A percentile compares a stretch with the other conserved stretches of the same genome.
Evolutionary conservation across 2,888 invertebrate species (phyloP).

Genomic region (Amphipyra tragopoginis): DNA sequence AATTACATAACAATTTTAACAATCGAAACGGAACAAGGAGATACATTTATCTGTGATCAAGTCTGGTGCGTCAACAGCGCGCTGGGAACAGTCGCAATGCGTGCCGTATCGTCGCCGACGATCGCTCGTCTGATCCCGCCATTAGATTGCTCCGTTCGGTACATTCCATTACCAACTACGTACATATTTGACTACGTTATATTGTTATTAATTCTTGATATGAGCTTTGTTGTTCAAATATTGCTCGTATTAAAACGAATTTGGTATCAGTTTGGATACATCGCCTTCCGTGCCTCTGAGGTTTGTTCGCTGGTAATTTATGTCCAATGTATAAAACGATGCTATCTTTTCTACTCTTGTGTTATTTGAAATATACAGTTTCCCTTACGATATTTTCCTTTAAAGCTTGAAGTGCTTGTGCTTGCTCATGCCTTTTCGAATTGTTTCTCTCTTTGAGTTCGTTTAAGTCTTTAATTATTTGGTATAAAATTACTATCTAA

Average conservation of each 20-base stretch:
- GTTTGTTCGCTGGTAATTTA: slow-evolving; percentile 49
- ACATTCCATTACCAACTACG: slow-evolving; percentile 56
- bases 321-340: slow-evolving; percentile 43
- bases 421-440: slow-evolving; percentile 2
- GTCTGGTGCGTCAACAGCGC: slow-evolving; percentile 47
- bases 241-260: slow-evolving; percentile 52
- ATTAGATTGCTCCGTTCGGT: slow-evolving; percentile 56
- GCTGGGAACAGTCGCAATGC: slow-evolving; percentile 55
- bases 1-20: slow-evolving; percentile 55
- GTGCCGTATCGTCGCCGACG: slow-evolving; percentile 64
- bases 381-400: slow-evolving; percentile 30
- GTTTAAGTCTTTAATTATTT: no score
- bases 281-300: slow-evolving; percentile 40
- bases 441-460: neutral
- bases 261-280: slow-evolving; percentile 43
- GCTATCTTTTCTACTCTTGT: slow-evolving; percentile 48
- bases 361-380: slow-evolving; percentile 43
- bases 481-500: no score
- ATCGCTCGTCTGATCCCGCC: slow-evolving; percentile 59
- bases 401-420: slow-evolving; percentile 7
- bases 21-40: slow-evolving; percentile 46
- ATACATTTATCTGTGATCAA: slow-evolving; percentile 50
- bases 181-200: slow-evolving; percentile 55
- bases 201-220: slow-evolving; percentile 50
- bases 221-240: slow-evolving; percentile 48